Base-by-base conservation (phyloP, 2,888 invertebrate genomes). In the Leistus spinibarbis region DNA sequence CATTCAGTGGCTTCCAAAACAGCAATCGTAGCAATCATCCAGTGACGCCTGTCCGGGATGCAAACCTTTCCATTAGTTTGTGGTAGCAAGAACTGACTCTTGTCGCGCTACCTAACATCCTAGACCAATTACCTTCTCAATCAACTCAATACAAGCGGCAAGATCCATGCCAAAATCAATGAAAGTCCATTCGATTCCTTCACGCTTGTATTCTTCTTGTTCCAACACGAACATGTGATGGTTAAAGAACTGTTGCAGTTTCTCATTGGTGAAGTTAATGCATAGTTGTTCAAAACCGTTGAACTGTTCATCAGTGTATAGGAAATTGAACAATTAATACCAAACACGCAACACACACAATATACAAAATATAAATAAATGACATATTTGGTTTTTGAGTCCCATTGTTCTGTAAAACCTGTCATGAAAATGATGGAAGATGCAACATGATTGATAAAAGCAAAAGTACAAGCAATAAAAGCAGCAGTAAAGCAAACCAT, bases 191-290 rank as follows among this genome's bases (percentile, higher is more conserved):
- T 95, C 90, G 88, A 97, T 97, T 85, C 97, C 97, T 87, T 97
- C 97, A 83, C 88, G 91, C 87, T 95, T 94, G 90, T 97, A 97
- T 86, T 97, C 97, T 87, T 97, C 97, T 92, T 97, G 97, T 87
- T 97, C 97, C 82, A 97, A 91, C 82, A 97, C 96, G 88, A 97
- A 97, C 97, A 97, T 97, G 91, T 97, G 95, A 86, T 97, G 97
- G 89, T 97, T 97, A 93, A 97, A 97, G 92, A 97, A 97, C 88
- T 97, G 97, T 89, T 98, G 97, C 84, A 97, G 91, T 88, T 96
- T 95, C 90, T 97, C 97, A 87, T 97, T 97, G 88, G 97, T 97
- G 90, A 97, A 97, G 91, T 97, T 97, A 91, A 97, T 97, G 90
- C 97, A 97, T 86, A 97, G 91, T 90, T 97, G 97, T 90, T 97